Evolutionary conservation across 2,888 invertebrate genomes (phyloP).

Genomic region (Dynastes tityus): DNA sequence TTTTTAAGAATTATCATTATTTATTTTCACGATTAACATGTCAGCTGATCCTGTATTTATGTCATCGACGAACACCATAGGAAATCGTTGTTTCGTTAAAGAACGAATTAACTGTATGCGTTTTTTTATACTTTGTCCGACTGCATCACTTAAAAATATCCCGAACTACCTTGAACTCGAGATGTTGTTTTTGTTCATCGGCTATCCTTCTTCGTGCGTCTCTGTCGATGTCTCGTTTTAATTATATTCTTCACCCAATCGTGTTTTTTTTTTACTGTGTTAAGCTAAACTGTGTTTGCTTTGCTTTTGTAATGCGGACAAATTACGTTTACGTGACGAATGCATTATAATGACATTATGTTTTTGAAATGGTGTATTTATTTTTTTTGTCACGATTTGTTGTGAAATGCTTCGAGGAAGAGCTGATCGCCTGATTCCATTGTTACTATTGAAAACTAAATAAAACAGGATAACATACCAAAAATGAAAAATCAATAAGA

Average conservation of each 20-base stretch:
- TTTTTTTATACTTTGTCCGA: slow-evolving; percentile 12
- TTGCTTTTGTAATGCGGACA: background rate
- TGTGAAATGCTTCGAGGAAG: no score
- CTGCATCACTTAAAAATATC: slow-evolving; percentile 29
- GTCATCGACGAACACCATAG: background rate
- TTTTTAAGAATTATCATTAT: background rate
- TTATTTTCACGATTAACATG: slow-evolving; percentile 1
- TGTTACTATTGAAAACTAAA: no score
- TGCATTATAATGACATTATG: no score
- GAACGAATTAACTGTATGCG: background rate
- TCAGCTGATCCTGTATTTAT: slow-evolving; percentile 12
- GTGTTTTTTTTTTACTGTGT: slow-evolving; percentile 2
- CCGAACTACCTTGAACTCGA: slow-evolving; percentile 43
- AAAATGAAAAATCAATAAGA: no score
- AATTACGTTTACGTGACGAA: no score
- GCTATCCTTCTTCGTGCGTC: background rate
- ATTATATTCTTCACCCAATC: slow-evolving; percentile 13
- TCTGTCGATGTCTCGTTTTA: background rate
- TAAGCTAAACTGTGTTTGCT: background rate
- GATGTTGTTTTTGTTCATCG: slow-evolving; percentile 19
- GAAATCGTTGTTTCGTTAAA: slow-evolving; percentile 5
- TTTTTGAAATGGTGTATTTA: no score
- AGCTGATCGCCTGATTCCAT: no score
- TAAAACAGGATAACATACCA: no score
- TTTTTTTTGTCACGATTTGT: no score